These are phyloP conservation scores for Cecropterus lyciades DNA, from an alignment of 1,140 invertebrate genomes.

Conservation along the genomic window DNA sequence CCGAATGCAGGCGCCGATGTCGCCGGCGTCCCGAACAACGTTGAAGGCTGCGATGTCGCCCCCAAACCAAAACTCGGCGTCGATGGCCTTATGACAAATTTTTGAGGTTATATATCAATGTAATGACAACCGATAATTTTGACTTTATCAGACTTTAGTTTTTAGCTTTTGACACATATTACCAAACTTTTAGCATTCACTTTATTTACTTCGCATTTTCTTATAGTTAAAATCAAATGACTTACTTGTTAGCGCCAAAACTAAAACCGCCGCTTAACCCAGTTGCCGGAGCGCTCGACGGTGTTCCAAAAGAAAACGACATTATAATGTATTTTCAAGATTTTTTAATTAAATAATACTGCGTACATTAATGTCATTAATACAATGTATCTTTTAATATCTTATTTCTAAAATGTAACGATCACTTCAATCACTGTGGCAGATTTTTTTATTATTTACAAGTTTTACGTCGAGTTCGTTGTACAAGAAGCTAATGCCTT, in stretches of 20 bases:
- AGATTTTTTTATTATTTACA: conserved; percentile 1
- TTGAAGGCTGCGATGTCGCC: conserved; percentile 62
- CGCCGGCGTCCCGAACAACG: conserved; percentile 63
- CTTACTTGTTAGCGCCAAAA: conserved; percentile 79
- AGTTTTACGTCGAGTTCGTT: background rate
- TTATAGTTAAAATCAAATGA: conserved; percentile 17
- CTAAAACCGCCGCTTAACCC: conserved; percentile 67
- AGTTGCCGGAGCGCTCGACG: conserved; percentile 72
- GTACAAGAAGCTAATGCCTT: background rate
- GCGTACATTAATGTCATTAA: background rate
- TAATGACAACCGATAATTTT: conserved; percentile 17
- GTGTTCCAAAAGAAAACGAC: conserved; percentile 75
- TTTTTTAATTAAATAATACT: background rate
- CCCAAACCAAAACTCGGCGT: conserved; percentile 71
- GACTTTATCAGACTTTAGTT: conserved; percentile 27
- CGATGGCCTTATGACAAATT: conserved; percentile 55
- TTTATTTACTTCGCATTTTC: background rate
- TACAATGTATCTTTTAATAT: background rate
- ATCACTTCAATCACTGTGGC: background rate
- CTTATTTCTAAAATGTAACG: conserved; percentile 4
- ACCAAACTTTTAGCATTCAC: background rate
- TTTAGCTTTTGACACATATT: conserved; percentile 8
- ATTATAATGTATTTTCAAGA: conserved; percentile 44
- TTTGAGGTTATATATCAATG: conserved; percentile 20
- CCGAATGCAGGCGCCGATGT: conserved; percentile 63